phyloP scores from a whole-genome alignment of 2,797 vertebrate genomes.

The Rhynchotus rufescens region DNA sequence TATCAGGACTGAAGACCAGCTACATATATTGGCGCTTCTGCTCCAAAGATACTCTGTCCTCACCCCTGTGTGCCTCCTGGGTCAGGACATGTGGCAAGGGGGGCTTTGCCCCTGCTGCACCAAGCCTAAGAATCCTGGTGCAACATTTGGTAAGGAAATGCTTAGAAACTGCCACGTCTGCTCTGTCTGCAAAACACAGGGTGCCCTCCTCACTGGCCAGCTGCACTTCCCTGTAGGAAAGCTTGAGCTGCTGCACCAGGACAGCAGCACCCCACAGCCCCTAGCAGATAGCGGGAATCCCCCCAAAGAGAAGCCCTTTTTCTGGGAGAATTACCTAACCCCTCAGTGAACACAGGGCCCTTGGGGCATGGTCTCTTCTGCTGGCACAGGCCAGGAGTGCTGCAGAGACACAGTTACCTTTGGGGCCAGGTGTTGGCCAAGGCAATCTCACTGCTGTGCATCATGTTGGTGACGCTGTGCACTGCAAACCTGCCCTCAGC shows the following conservation, averaged over 20 bases:
- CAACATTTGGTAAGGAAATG: no score
- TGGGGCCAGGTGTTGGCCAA: not conserved
- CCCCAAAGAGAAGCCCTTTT: not conserved
- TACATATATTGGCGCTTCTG: not conserved
- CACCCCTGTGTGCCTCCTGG: not conserved
- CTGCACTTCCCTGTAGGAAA: not conserved
- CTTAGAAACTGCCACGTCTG: no score
- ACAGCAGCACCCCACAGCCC: not conserved
- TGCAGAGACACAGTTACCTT: not conserved
- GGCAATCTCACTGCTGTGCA: accelerated
- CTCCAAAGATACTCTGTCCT: not conserved
- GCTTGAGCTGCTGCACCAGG: not conserved
- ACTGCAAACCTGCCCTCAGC: accelerated
- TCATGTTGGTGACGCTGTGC: accelerated
- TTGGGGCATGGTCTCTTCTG: not conserved
- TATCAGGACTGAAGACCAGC: not conserved
- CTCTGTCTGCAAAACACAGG: no score
- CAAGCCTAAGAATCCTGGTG: not conserved
- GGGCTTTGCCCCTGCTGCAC: not conserved
- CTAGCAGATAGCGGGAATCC: not conserved
- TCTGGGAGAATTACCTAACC: not conserved
- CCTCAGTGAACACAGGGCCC: not conserved
- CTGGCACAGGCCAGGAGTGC: no score
- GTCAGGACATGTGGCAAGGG: not conserved
- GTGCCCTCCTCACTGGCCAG: no score